Evolutionary conservation across 2,888 invertebrate genomes (phyloP), one percentile per base, ranked within the genome.

Genomic region (Chromoteleia sp.): DNA sequence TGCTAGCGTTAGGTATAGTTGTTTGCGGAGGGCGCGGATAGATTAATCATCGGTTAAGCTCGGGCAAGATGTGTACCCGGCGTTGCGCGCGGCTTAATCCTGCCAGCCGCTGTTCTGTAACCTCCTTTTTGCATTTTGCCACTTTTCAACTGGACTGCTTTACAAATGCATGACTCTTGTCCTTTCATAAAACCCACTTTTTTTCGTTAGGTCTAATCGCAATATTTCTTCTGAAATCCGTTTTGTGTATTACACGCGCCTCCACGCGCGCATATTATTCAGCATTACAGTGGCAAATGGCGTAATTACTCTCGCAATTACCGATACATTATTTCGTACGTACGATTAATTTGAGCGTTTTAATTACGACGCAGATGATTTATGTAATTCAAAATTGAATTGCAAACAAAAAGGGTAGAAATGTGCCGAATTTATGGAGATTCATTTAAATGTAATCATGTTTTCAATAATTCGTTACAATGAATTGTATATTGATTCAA

Each of bases 1-100:
- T 36, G 39, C 70, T 48, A 52, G 10, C 56, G 54, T 43, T 58
- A 58, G 33, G 76, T 73, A 77, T 80, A 81, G 76, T 87, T 88
- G 88, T 88, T 89, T 89, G 88, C 85, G 82, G 86, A 87, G 86
- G 88, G 86, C 83, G 87, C 84, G 86, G 84, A 89, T 87, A 88
- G 89, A 90, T 90, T 89, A 89, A 90, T 90, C 88, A 89, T 89
- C 87, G 87, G 85, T 86, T 89, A 88, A 89, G 86, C 89, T 85
- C 83, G 84, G 83, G 86, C 85, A 88, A 88, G 88, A 88, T 85
- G 87, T 84, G 85, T 85, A 85, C 84, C 83, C 83, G 83, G 83
- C 83, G 86, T 86, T 85, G 85, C 85, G 81, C 86, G 39, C 84
- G 70, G 85, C 84, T 87, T 87, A 89, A 89, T 88, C 87, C 88